Percentiles rank a stretch among this genome's conserved stretches.
Evolutionary conservation across 2,797 vertebrate species (phyloP).

Genomic region (Lagocephalus sceleratus): DNA sequence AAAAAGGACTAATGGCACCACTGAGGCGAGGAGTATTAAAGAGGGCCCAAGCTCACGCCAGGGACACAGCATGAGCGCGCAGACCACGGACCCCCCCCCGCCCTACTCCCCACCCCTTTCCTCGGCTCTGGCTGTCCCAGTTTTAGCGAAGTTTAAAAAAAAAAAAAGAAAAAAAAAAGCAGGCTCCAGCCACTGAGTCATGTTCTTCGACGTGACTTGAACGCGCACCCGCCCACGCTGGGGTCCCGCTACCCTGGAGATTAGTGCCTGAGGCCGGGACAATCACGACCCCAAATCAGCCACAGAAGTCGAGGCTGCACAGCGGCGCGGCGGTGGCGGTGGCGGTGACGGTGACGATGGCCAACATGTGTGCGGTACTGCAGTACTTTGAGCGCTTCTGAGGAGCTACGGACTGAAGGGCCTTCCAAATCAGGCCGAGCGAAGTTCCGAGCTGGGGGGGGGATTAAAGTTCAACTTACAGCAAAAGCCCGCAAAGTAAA

Average conservation of each 20-base stretch:
- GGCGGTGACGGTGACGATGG: background rate
- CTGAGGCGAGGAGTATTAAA: constrained; percentile 16
- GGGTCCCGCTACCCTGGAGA: constrained; percentile 37
- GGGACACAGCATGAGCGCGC: constrained; percentile 26
- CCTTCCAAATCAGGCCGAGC: constrained; percentile 1
- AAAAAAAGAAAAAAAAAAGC: constrained; percentile 49
- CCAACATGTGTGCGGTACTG: background rate
- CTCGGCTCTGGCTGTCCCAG: constrained; percentile 41
- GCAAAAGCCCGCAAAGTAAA: constrained; percentile 28
- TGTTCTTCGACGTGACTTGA: constrained; percentile 47
- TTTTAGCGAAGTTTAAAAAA: constrained; percentile 44
- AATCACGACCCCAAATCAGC: constrained; percentile 29
- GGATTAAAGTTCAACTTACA: constrained; percentile 21
- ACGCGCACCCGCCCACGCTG: constrained; percentile 30
- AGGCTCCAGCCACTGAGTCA: constrained; percentile 57
- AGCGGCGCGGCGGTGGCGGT: constrained; percentile 11
- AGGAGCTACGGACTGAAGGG: background rate
- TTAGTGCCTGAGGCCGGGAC: constrained; percentile 31
- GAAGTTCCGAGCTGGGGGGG: constrained; percentile 8
- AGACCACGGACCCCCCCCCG: constrained; percentile 29
- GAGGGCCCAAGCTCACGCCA: constrained; percentile 1
- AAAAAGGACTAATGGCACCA: constrained; percentile 12
- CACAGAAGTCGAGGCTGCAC: constrained; percentile 13
- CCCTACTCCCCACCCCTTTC: too few species aligned
- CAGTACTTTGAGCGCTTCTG: background rate